Conservation (phyloP, 2,888 invertebrate species). For the Formica aserva region DNA sequence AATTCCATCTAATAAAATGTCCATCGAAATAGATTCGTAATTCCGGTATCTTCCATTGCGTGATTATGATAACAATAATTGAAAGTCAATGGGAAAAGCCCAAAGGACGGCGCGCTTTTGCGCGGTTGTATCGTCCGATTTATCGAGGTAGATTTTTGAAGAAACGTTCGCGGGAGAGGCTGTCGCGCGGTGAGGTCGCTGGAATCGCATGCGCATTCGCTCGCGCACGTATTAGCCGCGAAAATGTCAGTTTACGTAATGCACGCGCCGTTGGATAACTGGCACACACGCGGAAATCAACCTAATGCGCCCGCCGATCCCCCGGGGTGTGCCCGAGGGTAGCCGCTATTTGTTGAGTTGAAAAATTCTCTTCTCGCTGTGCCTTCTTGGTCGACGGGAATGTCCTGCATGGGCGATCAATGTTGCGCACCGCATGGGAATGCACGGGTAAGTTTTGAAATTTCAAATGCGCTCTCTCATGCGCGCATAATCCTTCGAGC, state of each 20-base stretch:
- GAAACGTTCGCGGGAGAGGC: slow-evolving; percentile 33
- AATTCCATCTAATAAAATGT: neutral
- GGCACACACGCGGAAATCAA: slow-evolving; percentile 77
- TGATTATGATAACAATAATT: neutral
- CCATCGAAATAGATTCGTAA: neutral
- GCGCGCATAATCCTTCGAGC: neutral
- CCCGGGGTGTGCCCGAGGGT: slow-evolving; percentile 72
- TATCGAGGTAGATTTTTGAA: slow-evolving; percentile 3
- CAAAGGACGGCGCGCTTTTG: neutral
- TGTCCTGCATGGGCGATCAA: slow-evolving; percentile 16
- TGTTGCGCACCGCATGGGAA: neutral
- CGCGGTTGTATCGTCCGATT: slow-evolving; percentile 5
- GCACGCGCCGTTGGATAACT: slow-evolving; percentile 76
- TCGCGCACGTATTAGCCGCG: slow-evolving; percentile 67
- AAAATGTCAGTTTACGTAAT: slow-evolving; percentile 82
- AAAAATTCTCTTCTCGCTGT: neutral
- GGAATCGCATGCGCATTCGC: slow-evolving; percentile 42
- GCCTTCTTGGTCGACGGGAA: slow-evolving; percentile 38
- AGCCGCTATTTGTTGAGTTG: slow-evolving; percentile 37
- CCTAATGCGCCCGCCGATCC: slow-evolving; percentile 63
- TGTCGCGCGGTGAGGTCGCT: slow-evolving; percentile 14
- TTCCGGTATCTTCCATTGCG: neutral
- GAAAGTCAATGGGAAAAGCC: neutral
- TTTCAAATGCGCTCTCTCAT: neutral
- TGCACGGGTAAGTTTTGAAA: slow-evolving; percentile 3